Base-by-base conservation (phyloP, 23 tunicate species). In the Trididemnum miniatum region DNA sequence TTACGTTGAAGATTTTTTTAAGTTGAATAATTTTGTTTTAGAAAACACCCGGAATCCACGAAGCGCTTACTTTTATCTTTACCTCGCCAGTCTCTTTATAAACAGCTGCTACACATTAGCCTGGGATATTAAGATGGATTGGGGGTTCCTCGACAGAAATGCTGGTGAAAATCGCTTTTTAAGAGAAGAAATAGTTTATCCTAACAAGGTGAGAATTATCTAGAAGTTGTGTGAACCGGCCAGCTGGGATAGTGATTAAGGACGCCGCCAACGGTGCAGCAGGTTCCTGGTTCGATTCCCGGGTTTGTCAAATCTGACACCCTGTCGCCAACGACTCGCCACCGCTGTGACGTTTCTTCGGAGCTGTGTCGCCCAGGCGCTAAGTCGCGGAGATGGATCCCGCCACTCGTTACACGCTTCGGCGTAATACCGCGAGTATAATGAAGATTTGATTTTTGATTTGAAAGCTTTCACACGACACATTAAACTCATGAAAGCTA, bases 61-160 rank as follows among this genome's bases (percentile, higher is more conserved):
- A 57, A 92, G 93, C 80, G 93, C 88, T 12, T 93, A 93, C 67
- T 93, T 93, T 65, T 93, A 84, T 39, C 31, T 93, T 3, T 93
- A 85, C 86, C 27, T 93, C 26, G 93, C 93, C 0, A 81, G 93
- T 72, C 73, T 77, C 54, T 93, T 93, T 59, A 81, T 93, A 1
- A 85, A 71, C 78, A 89, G 96, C 73, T 90, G 92, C 33, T 95
- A 95, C 86, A 89, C 99, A 9, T 67, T 90, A 18, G 90, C 89
- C 25, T 95, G 99, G 99, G 99, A 95, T 71, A 86, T 95, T 33
- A 95, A 95, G 69, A 95, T 95, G 99, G 99, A 95, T 72, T 95
- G 99, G 99, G 99, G 99, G 26, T 90, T 95, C 65, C 65, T 95
- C 15, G 99, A 95, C 71, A 80, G 80, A 34, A 90, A 86, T 64